Base-by-base conservation (phyloP, 1,140 invertebrate species). In the Tetragonula clypearis region DNA sequence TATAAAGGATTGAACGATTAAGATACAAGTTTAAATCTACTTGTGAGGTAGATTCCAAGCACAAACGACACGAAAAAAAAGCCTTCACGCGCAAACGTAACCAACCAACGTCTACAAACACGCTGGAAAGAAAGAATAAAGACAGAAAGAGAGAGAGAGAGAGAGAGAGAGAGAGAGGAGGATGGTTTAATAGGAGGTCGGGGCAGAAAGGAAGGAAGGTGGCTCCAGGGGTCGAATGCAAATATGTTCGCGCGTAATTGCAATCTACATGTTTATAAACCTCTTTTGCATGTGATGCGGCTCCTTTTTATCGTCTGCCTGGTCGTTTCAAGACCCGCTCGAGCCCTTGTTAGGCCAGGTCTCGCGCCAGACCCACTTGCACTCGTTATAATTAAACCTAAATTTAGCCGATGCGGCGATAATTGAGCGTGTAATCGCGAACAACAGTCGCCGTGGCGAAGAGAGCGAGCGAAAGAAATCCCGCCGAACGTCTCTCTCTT, bases 261-360 rank as follows among this genome's bases (percentile, higher is more conserved):
- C 82, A 87, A 91, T 90, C 86, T 90, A 85, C 88, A 86, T 90
- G 85, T 86, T 90, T 88, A 77, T 84, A 90, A 90, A 88, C 79
- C 82, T 83, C 79, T 56, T 87, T 88, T 87, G 82, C 82, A 88
- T 85, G 75, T 76, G 78, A 58, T 21, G 66, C 53, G 23, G 9
- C 80, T 30, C 66, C 62, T 60, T 76, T 72, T 55, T 78, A 35
- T 23, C 23, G 21, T 68, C 41, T 0, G 5, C 56, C 14, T 41
- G 15, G 35, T 5, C 12, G 53, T 65, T 72, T 79, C 66, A 75
- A 78, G 75, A 49, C 23, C 21, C 30, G 53, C n/a, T n/a, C 56
- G 41, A 83, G 66, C 83, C 17, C 73, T 83, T 82, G 80, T 83
- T 76, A 75, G 41, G 14, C 19, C 66, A 53, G 30, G 4, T 55